Evolutionary conservation across 1,140 invertebrate genomes (phyloP).

Genomic region (Euglossa dilemma): DNA sequence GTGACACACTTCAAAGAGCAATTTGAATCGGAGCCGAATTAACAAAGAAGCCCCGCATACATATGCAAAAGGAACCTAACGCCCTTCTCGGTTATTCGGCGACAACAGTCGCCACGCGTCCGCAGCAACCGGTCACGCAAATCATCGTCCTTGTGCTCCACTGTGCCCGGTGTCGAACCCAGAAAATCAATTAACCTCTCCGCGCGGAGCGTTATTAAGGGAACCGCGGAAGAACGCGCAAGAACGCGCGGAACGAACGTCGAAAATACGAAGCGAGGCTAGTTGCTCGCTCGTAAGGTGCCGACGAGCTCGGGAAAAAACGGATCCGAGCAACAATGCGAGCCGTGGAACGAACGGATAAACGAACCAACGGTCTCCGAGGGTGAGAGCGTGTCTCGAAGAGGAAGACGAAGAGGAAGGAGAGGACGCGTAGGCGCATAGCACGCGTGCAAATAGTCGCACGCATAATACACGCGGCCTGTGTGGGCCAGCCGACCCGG

Average conservation of each 20-base stretch:
- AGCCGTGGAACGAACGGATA: neutral
- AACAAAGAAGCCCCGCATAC: neutral
- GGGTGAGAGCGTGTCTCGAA: neutral
- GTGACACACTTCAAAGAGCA: neutral
- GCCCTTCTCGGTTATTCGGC: neutral
- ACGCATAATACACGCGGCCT: slow-evolving; percentile 35
- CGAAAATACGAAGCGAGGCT: neutral
- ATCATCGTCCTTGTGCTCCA: neutral
- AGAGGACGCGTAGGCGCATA: slow-evolving; percentile 29
- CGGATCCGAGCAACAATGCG: neutral
- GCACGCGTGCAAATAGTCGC: slow-evolving; percentile 44
- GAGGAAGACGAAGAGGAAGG: neutral
- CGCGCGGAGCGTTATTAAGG: too few relatives aligned
- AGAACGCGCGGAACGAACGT: neutral
- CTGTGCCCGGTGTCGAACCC: neutral
- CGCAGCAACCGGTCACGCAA: neutral
- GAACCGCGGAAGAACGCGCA: neutral
- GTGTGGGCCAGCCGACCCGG: slow-evolving; percentile 32
- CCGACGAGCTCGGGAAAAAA: too few relatives aligned
- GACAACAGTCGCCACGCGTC: too few relatives aligned
- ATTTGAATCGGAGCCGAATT: neutral
- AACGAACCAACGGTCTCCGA: neutral
- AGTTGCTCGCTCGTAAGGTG: neutral
- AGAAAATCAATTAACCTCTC: neutral
- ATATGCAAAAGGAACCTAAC: neutral